Evolutionary conservation across 2,797 vertebrate genomes (phyloP).

Genomic region (Myotis pilosus): DNA sequence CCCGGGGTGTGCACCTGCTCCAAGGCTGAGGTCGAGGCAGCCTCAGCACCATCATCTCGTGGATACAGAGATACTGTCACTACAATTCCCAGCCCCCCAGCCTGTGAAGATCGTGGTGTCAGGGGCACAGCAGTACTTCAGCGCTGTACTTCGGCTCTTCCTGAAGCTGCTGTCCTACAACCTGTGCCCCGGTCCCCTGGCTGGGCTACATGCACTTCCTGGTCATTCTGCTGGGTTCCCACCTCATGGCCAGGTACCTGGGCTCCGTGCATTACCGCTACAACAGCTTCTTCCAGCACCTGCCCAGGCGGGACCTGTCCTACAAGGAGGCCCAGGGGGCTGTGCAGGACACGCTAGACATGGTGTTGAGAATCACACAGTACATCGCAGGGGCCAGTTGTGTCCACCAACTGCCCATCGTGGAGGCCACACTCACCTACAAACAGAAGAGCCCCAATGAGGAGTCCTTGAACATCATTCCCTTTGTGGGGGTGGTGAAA

Average conservation of each 20-base stretch:
- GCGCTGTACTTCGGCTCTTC: slow-evolving; percentile 94
- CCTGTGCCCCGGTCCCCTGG: slow-evolving; percentile 90
- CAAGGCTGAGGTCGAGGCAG: slow-evolving; percentile 94
- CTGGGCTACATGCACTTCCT: slow-evolving; percentile 96
- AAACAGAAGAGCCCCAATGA: slow-evolving; percentile 97
- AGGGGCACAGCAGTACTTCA: slow-evolving; percentile 96
- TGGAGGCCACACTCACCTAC: slow-evolving; percentile 97
- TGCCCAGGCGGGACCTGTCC: slow-evolving; percentile 95
- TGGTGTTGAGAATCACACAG: slow-evolving; percentile 93
- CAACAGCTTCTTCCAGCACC: slow-evolving; percentile 96
- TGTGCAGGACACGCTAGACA: slow-evolving; percentile 89
- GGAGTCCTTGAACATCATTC: slow-evolving; percentile 98
- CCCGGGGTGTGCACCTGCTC: slow-evolving; percentile 96
- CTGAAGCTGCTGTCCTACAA: slow-evolving; percentile 97
- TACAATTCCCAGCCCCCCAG: slow-evolving; percentile 95
- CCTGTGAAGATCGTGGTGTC: slow-evolving; percentile 96
- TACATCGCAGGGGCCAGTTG: slow-evolving; percentile 95
- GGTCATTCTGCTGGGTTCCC: slow-evolving; percentile 95
- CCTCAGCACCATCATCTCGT: slow-evolving; percentile 96
- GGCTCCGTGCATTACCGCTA: slow-evolving; percentile 96
- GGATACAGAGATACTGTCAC: slow-evolving; percentile 98
- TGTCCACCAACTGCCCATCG: slow-evolving; percentile 96
- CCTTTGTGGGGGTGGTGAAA: slow-evolving; percentile 93
- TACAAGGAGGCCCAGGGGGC: slow-evolving; percentile 92
- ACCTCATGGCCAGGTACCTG: slow-evolving; percentile 96